Base-by-base conservation (phyloP, 2,113 vertebrate genomes). In the Pollimyrus isidori region DNA sequence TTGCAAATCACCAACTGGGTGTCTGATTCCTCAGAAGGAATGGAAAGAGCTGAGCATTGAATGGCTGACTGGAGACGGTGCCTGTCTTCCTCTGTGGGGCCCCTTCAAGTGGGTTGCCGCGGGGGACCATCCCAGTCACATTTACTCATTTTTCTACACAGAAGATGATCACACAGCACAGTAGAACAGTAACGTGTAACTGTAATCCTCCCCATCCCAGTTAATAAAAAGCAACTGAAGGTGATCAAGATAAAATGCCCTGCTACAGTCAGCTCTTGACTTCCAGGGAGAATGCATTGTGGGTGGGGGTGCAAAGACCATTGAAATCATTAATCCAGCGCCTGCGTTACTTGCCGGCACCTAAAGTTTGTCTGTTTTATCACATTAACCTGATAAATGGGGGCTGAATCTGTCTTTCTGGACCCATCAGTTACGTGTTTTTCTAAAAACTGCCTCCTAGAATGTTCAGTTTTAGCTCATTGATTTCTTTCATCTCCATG, bases 331-430 rank as follows among this genome's bases (percentile, higher is more conserved):
- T 89, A 90, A 91, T 90, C 88, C 91, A 90, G 35, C 45, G 52
- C 87, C 92, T 84, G 1, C 50, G 21, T 87, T 56, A 53, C 50
- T 39, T 53, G 86, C 86, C 86, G 23, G 56, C 39, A 58, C 84
- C 89, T 84, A 88, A 90, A 91, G 89, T 89, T 7, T 86, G 62
- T 88, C 45, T 89, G 89, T 90, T 89, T 91, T 87, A 93, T 90
- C 88, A 86, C 90, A 92, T 92, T 92, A 91, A 89, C 90, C 88
- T 87, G 56, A 26, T 46, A 88, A 35, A 21, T 46, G 50, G 21
- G 52, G 86, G 82, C 87, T 42, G 39, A 35, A 23, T 87, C 62
- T 82, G 86, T 89, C 84, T 89, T 73, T 73, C 84, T 87, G 52
- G 39, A 87, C 62, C 89, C 89, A 89, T 50, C 73, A 21, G 73